Conservation (phyloP, 2,797 vertebrate species). For the Gambusia yucatana region DNA sequence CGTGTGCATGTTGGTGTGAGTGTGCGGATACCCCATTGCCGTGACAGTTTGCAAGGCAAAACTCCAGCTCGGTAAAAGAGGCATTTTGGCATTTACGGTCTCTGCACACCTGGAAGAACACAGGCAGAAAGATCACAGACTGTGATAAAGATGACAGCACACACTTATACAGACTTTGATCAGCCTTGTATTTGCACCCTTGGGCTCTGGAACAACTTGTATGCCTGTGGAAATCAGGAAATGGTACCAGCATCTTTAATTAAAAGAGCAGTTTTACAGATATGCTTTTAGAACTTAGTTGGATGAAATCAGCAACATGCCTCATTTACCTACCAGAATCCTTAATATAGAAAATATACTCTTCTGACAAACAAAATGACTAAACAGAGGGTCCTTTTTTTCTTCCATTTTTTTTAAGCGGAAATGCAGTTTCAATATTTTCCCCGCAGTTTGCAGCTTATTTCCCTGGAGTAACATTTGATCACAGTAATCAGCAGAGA, state of each 20-base stretch:
- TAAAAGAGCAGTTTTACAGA: conserved; percentile 17
- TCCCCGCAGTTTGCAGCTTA: neutral
- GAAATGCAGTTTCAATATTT: neutral
- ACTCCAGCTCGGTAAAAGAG: conserved; percentile 87
- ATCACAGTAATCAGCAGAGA: neutral
- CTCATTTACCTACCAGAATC: neutral
- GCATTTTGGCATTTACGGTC: conserved; percentile 89
- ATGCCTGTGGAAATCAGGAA: conserved; percentile 20
- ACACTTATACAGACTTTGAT: conserved; percentile 23
- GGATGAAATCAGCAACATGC: neutral
- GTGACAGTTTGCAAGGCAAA: conserved; percentile 85
- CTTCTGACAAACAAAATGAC: neutral
- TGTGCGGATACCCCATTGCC: conserved; percentile 83
- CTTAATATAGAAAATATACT: neutral
- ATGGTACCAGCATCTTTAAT: conserved; percentile 22
- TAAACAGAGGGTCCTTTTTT: neutral
- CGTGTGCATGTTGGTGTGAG: conserved; percentile 17
- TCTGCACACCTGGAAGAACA: conserved; percentile 87
- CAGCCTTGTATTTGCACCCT: conserved; percentile 25
- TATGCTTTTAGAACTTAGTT: neutral
- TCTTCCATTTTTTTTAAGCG: neutral
- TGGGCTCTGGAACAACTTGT: conserved; percentile 31
- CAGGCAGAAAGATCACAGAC: conserved; percentile 49
- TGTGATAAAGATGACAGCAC: conserved; percentile 22
- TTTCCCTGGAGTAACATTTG: neutral